Conservation (phyloP, 2,113 vertebrate genomes). For the Sylvia atricapilla region DNA sequence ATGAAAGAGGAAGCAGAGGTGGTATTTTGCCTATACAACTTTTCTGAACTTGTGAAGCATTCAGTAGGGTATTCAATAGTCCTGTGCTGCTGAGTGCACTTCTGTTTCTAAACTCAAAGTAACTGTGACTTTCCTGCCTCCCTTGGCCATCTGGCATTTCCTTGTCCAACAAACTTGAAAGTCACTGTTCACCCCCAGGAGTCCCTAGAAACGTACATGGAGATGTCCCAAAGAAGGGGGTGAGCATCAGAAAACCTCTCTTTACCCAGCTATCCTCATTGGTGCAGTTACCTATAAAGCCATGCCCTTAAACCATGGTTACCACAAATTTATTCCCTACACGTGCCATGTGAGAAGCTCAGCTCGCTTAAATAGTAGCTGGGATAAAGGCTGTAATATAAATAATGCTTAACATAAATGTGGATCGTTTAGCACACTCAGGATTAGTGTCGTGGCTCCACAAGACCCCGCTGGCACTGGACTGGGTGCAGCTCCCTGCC, state of each 20-base stretch:
- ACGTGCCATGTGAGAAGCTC: not conserved
- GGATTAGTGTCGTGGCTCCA: fast-evolving
- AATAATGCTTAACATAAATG: not conserved
- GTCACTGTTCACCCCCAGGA: not conserved
- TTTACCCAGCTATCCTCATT: not conserved
- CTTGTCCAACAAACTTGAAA: not conserved
- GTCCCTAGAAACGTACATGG: not conserved
- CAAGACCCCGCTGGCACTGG: fast-evolving
- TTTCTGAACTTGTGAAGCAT: not conserved
- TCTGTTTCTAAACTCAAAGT: not conserved
- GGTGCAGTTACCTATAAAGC: not conserved
- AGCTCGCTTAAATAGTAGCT: not conserved
- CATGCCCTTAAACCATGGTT: not conserved
- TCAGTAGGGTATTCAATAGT: not conserved
- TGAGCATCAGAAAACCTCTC: not conserved
- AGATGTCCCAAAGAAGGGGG: not conserved
- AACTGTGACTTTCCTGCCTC: not conserved
- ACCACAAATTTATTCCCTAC: not conserved
- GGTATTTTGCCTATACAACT: not conserved
- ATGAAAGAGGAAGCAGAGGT: not conserved
- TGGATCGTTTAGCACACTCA: no score
- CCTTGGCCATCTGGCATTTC: not conserved
- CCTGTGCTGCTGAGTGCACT: not conserved
- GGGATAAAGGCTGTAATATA: not conserved
- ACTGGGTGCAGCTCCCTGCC: fast-evolving